A percentile compares a stretch with the other conserved stretches of the same genome.
phyloP scores from a whole-genome alignment of 2,888 invertebrate genomes.

The Melinaea marsaeus region DNA sequence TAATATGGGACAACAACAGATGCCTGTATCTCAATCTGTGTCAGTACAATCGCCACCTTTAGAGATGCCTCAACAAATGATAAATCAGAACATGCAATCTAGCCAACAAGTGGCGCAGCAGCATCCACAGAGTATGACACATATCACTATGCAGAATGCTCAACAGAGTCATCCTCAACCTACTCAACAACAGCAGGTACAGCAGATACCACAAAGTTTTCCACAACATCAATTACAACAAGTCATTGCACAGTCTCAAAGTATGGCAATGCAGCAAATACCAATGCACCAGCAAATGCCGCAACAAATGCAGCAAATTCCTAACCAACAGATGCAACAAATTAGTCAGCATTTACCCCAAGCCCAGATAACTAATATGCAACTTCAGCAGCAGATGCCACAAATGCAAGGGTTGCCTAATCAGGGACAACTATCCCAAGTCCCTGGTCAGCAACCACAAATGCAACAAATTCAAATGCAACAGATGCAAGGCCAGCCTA shows the following conservation, averaged over 20 bases:
- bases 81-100: slow-evolving; percentile 63
- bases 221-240: slow-evolving; percentile 75
- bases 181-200: slow-evolving; percentile 69
- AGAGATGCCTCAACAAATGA: slow-evolving; percentile 74
- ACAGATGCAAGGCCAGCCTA: slow-evolving; percentile 70
- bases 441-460: slow-evolving; percentile 68
- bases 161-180: slow-evolving; percentile 60
- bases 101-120: slow-evolving; percentile 69
- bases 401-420: slow-evolving; percentile 72
- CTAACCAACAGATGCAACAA: slow-evolving; percentile 75
- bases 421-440: slow-evolving; percentile 70
- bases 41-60: slow-evolving; percentile 74
- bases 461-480: slow-evolving; percentile 76
- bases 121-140: slow-evolving; percentile 75
- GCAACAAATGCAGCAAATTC: slow-evolving; percentile 75
- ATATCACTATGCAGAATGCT: slow-evolving; percentile 70
- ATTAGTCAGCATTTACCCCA: slow-evolving; percentile 72
- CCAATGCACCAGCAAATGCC: slow-evolving; percentile 75
- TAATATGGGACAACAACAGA: slow-evolving; percentile 67
- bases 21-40: slow-evolving; percentile 67
- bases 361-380: slow-evolving; percentile 69
- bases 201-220: slow-evolving; percentile 75
- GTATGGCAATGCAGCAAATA: slow-evolving; percentile 73
- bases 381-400: slow-evolving; percentile 74
- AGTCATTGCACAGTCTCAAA: slow-evolving; percentile 72